Percentiles rank a stretch among this genome's conserved stretches.
phyloP scores from a whole-genome alignment of 1,140 invertebrate genomes.

The Zophobas atratus region DNA sequence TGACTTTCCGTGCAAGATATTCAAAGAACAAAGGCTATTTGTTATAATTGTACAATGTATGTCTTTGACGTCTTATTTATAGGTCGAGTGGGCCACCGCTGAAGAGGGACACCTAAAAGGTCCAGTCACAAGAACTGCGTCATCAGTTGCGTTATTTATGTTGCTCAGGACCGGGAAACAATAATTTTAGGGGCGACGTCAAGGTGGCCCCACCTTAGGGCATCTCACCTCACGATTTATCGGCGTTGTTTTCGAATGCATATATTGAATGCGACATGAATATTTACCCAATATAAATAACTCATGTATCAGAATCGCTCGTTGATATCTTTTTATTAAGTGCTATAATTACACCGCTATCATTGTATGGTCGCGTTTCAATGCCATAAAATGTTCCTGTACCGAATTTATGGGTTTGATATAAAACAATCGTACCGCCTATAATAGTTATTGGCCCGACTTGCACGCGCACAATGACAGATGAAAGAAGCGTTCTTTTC shows the following conservation, averaged over 20 bases:
- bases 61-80: slow-evolving; percentile 36
- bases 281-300: slow-evolving; percentile 58
- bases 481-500: slow-evolving; percentile 23
- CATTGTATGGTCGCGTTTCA: slow-evolving; percentile 49
- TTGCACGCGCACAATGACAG: slow-evolving; percentile 46
- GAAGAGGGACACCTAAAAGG: slow-evolving; percentile 31
- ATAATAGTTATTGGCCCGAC: slow-evolving; percentile 41
- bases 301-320: slow-evolving; percentile 52
- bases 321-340: slow-evolving; percentile 58
- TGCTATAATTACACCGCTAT: slow-evolving; percentile 58
- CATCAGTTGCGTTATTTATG: slow-evolving; percentile 25
- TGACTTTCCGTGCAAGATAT: slow-evolving; percentile 36
- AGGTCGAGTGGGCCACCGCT: slow-evolving; percentile 16
- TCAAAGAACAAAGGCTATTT: slow-evolving; percentile 42
- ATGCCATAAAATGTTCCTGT: slow-evolving; percentile 50
- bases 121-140: slow-evolving; percentile 6
- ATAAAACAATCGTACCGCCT: slow-evolving; percentile 49
- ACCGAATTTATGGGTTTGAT: slow-evolving; percentile 51
- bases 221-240: slow-evolving; percentile 51
- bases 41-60: slow-evolving; percentile 36
- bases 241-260: slow-evolving; percentile 57
- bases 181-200: slow-evolving; percentile 11
- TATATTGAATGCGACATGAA: slow-evolving; percentile 57
- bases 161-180: slow-evolving; percentile 3
- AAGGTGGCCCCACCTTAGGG: slow-evolving; percentile 1